phyloP scores from a whole-genome alignment of 2,113 vertebrate genomes.

The Tachycineta bicolor region DNA sequence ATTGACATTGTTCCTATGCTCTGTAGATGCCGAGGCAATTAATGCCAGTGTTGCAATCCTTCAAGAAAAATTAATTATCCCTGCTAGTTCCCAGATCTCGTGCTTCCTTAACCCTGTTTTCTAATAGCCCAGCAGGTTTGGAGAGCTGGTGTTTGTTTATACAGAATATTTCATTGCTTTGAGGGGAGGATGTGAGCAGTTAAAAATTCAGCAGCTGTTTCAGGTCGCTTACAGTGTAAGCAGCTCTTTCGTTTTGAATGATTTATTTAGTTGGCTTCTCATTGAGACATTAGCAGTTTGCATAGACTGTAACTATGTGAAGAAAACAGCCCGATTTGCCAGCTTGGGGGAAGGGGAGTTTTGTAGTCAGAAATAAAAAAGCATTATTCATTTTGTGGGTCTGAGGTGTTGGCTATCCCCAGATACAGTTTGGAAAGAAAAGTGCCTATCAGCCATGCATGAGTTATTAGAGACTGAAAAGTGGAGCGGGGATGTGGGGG shows the following conservation, averaged over 20 bases:
- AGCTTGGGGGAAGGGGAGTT: not conserved
- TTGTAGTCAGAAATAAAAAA: not conserved
- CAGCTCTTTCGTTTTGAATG: not conserved
- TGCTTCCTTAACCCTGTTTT: not conserved
- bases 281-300: slow-evolving; percentile 15
- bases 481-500: not conserved
- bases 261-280: slow-evolving; percentile 43
- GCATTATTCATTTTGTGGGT: not conserved
- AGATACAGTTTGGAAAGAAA: not conserved
- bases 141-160: not conserved
- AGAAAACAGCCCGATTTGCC: slow-evolving; percentile 43
- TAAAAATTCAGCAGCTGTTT: slow-evolving; percentile 50
- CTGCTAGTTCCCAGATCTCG: not conserved
- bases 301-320: not conserved
- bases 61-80: slow-evolving; percentile 39
- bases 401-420: not conserved
- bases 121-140: not conserved
- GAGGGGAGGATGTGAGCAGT: not conserved
- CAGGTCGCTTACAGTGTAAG: slow-evolving; percentile 14
- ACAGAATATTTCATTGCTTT: not conserved
- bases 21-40: slow-evolving; percentile 8
- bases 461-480: slow-evolving; percentile 5
- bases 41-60: not conserved
- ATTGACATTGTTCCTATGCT: slow-evolving; percentile 31
- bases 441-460: not conserved